These are phyloP conservation scores for Hirtodrosophila histrioides DNA, from an alignment of 2,888 invertebrate species.

Conservation along the genomic window DNA sequence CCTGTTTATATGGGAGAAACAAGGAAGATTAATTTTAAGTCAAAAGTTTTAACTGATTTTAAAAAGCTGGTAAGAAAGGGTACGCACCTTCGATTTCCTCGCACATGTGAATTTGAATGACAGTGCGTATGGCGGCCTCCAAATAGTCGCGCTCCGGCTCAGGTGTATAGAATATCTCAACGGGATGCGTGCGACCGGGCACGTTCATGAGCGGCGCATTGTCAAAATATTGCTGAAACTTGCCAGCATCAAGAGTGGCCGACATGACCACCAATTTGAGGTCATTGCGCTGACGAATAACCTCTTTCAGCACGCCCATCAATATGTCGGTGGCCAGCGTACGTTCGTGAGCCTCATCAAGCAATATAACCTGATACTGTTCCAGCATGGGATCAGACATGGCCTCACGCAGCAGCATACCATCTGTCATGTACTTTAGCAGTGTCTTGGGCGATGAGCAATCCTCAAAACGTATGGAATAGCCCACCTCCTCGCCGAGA, in stretches of 20 bases:
- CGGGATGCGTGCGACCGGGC: slow-evolving; percentile 97
- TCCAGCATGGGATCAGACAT: slow-evolving; percentile 99
- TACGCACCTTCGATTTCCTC: slow-evolving; percentile 89
- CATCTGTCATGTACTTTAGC: slow-evolving; percentile 99
- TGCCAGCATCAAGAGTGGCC: slow-evolving; percentile 99
- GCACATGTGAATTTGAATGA: slow-evolving; percentile 97
- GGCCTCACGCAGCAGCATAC: slow-evolving; percentile 99
- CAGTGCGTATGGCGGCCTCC: slow-evolving; percentile 99
- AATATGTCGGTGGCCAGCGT: slow-evolving; percentile 99
- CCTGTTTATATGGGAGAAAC: slow-evolving; percentile 85
- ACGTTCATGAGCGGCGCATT: slow-evolving; percentile 99
- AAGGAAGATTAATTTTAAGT: background rate
- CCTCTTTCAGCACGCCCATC: slow-evolving; percentile 99
- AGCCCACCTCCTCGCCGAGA: slow-evolving; percentile 95
- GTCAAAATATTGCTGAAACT: slow-evolving; percentile 99
- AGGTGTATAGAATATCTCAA: slow-evolving; percentile 99
- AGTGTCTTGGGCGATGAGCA: slow-evolving; percentile 97
- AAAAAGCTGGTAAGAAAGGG: no score
- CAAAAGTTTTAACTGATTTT: no score
- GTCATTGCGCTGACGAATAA: slow-evolving; percentile 93
- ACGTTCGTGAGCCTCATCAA: slow-evolving; percentile 99
- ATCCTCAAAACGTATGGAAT: slow-evolving; percentile 99
- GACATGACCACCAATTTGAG: slow-evolving; percentile 99
- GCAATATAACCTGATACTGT: slow-evolving; percentile 93
- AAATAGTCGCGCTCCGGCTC: slow-evolving; percentile 99